Conservation (phyloP, 2,888 invertebrate species). For the Drosophila kambysellisi region DNA sequence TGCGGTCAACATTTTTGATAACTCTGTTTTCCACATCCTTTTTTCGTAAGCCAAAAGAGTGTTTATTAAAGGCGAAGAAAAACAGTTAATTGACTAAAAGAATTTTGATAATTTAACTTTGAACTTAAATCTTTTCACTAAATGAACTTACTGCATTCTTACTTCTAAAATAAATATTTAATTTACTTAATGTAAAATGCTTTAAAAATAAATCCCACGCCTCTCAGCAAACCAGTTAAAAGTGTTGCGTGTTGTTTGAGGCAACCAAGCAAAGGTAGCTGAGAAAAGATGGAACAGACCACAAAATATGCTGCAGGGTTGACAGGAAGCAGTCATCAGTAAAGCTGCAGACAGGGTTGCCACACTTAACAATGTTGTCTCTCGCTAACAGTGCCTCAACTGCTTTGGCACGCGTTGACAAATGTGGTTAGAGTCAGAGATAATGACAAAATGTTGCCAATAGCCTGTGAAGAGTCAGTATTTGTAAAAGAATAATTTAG, state of each 20-base stretch:
- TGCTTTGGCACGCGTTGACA: conserved; percentile 22
- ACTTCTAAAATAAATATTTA: background rate
- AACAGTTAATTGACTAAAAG: background rate
- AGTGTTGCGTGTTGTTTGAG: conserved; percentile 37
- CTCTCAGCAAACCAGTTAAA: conserved; percentile 8
- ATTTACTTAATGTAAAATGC: background rate
- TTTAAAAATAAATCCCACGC: background rate
- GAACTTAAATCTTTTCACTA: background rate
- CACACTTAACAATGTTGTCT: conserved; percentile 36
- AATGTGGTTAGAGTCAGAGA: conserved; percentile 14
- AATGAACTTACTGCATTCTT: background rate
- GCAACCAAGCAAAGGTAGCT: background rate
- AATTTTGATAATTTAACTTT: background rate
- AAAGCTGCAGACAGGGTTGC: conserved; percentile 26
- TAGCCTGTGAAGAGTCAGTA: background rate
- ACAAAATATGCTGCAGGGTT: conserved; percentile 38
- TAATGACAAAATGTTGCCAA: background rate
- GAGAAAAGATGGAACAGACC: conserved; percentile 15
- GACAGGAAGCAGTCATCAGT: conserved; percentile 37
- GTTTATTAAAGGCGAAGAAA: conserved; percentile 1
- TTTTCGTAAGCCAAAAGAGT: background rate
- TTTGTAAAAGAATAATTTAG: rapidly evolving
- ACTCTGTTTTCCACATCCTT: conserved; percentile 57
- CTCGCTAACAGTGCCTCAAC: background rate
- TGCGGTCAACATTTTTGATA: conserved; percentile 62